Base-by-base conservation (phyloP, 1,140 invertebrate species). In the Venturia canescens region DNA sequence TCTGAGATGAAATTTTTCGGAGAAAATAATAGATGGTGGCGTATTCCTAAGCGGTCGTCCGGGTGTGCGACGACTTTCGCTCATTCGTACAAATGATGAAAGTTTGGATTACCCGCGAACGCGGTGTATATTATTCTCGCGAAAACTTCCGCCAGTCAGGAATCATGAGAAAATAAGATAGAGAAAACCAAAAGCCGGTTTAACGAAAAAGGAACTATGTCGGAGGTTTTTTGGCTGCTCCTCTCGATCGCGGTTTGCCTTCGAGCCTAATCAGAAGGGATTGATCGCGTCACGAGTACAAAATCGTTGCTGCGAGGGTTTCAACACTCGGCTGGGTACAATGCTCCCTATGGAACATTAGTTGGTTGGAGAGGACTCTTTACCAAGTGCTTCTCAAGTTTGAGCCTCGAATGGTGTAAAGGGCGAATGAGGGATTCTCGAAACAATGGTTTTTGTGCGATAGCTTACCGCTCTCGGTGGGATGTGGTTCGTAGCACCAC, bases 381-480 rank as follows among this genome's bases (percentile, higher is more conserved):
- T 26, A n/a, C 21, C 57, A 26, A 63, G 57, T 63, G 21, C 57
- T 63, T 63, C 57, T 63, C 1, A 26, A 63, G 18, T 63, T 63
- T 26, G 21, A 63, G 57, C 57, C 18, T 63, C 6, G 57, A 63
- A 63, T 16, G 57, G 57, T 63, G 21, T 63, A n/a, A 26, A 26
- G 57, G 57, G 57, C 85, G 80, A 78, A 82, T 83, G 7, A 34
- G 31, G 7, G 31, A 34, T 80, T 84, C 79, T 85, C 83, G 83
- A 88, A 84, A 90, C 88, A 90, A 90, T 89, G 83, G 86, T 21
- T 29, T 38, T 21, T 16, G 38, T 44, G 23, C 72, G 2, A 53
- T 11, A 53, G 72, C 21, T 26, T 18, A 18, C 15, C 26, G 16
- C 26, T 29, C 3, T 63, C 11, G 57, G 2, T 23, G 7, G 1